These are phyloP conservation scores for Anhinga anhinga DNA, from an alignment of 2,113 vertebrate genomes.

Conservation along the genomic window DNA sequence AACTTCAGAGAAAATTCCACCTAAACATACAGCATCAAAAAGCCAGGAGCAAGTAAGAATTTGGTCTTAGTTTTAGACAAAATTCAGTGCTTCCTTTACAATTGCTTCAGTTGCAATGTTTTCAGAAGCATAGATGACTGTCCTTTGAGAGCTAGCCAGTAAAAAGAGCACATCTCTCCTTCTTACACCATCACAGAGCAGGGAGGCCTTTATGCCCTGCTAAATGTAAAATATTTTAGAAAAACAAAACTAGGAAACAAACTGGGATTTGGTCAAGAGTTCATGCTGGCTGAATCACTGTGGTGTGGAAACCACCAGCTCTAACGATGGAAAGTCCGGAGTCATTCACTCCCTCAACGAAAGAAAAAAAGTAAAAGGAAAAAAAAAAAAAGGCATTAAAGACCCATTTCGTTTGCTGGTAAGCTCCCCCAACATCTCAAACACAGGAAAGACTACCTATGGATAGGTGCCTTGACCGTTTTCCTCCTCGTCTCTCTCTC, in stretches of 20 bases:
- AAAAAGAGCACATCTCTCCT: not conserved
- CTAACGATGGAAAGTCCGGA: conserved; percentile 1
- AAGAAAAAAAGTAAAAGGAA: not conserved
- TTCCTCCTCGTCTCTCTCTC: not conserved
- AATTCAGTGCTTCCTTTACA: not conserved
- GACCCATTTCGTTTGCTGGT: not conserved
- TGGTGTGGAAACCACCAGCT: conserved; percentile 43
- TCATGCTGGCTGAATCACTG: conserved; percentile 39
- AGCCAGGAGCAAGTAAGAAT: not conserved
- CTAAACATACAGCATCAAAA: not conserved
- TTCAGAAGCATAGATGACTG: not conserved
- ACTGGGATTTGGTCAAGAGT: conserved; percentile 41
- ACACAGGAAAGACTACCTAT: not conserved
- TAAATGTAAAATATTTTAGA: conserved; percentile 30
- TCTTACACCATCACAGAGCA: not conserved
- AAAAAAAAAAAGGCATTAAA: not conserved
- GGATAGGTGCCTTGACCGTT: not conserved
- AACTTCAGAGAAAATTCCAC: not conserved
- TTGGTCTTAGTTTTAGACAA: not conserved
- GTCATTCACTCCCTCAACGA: not conserved
- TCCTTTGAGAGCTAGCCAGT: not conserved
- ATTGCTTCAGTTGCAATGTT: not conserved
- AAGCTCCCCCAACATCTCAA: not conserved
- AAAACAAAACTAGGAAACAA: conserved; percentile 52
- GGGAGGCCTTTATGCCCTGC: not conserved